Conservation (phyloP, 2,797 vertebrate genomes). For the Euphonia xanthogaster region DNA sequence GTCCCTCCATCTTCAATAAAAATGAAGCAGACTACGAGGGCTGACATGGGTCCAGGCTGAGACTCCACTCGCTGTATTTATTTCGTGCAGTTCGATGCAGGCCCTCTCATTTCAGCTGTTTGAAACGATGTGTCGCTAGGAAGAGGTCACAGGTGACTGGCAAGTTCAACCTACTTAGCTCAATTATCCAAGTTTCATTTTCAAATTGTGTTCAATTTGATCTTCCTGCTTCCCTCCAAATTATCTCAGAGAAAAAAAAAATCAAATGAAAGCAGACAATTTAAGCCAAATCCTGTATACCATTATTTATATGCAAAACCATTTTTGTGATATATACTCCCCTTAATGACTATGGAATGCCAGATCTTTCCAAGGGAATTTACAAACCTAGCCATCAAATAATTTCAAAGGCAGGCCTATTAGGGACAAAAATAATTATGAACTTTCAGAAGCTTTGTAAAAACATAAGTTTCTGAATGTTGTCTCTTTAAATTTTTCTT, state of each 20-base stretch:
- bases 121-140: conserved; percentile 44
- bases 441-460: conserved; percentile 55
- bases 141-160: conserved; percentile 69
- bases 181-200: conserved; percentile 74
- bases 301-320: conserved; percentile 62
- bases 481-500: conserved; percentile 67
- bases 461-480: conserved; percentile 51
- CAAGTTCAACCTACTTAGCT: conserved; percentile 72
- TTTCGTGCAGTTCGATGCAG: background rate
- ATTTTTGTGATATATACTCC: conserved; percentile 53
- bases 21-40: background rate
- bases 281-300: conserved; percentile 41
- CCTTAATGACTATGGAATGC: conserved; percentile 48
- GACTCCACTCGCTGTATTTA: background rate
- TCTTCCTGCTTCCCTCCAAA: conserved; percentile 59
- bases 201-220: conserved; percentile 70
- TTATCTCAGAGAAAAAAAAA: conserved; percentile 30
- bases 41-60: background rate
- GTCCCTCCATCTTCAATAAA: background rate
- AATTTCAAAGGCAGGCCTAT: conserved; percentile 61
- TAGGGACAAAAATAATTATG: conserved; percentile 53
- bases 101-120: conserved; percentile 17
- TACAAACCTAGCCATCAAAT: conserved; percentile 55
- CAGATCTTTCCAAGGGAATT: conserved; percentile 43
- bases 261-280: conserved; percentile 56